Base-by-base conservation (phyloP, 2,888 invertebrate genomes). In the Polylopha cassiicola region DNA sequence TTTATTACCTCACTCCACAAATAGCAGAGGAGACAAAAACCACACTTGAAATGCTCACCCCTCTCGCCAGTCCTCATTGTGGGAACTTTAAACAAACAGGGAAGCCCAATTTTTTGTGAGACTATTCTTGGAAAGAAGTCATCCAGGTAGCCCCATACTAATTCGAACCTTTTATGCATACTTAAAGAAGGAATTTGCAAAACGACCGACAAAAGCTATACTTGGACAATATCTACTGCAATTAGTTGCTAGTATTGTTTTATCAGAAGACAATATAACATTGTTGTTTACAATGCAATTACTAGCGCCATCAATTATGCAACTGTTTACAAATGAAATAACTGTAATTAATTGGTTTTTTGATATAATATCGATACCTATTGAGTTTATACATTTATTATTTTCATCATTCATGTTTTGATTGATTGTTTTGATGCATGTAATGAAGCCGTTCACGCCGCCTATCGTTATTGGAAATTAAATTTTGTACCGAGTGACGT, bases 11-110 rank as follows among this genome's bases (percentile, higher is more conserved):
- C 58, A 69, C 73, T 74, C 68, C 60, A 77, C 71, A 75, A 79
- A 77, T 77, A 76, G 73, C 65, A 64, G 49, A 57, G 54, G 58
- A 67, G 69, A 78, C 70, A 84, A 84, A 84, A 82, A 81, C 70
- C 59, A 65, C 77, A 78, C 84, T 82, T 73, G 73, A 84, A 69
- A 74, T 66, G 60, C 48, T 62, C 66, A 75, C 78, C 78, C 73
- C 72, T 74, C 73, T 73, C 69, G 64, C 51, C 61, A 55, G 58
- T 55, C 51, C 45, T 62, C 62, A 70, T 75, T 85, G 79, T 84
- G 84, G 80, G 84, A 81, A 82, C 70, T 61, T 65, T 60, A 57
- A 72, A 66, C 65, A 63, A 68, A 70, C 63, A 60, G 69, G 64
- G 71, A 73, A 67, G 69, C 63, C 55, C 56, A 38, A 51, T 66